phyloP scores from a whole-genome alignment of 1,140 invertebrate species.

The Teleopsis dalmanni region DNA sequence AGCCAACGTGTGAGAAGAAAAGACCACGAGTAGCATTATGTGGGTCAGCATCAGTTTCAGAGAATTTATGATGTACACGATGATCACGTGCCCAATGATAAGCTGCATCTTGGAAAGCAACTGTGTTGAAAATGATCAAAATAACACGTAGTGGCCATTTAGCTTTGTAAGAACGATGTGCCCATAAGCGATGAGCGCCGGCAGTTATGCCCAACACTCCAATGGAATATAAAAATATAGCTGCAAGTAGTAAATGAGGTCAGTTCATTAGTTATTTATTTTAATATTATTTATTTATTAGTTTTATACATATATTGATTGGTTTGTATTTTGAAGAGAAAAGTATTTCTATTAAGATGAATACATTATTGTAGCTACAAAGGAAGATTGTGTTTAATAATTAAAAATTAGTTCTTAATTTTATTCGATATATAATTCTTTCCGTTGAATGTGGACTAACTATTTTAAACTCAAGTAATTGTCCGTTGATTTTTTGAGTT shows the following conservation, averaged over 20 bases:
- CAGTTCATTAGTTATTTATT: too few species aligned
- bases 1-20: conserved; percentile 93
- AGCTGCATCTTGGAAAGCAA: conserved; percentile 84
- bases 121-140: conserved; percentile 67
- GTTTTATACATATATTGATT: too few species aligned
- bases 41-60: conserved; percentile 91
- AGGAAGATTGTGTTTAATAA: too few species aligned
- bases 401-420: too few species aligned
- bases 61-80: conserved; percentile 92
- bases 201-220: conserved; percentile 80
- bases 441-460: too few species aligned
- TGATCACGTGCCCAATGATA: conserved; percentile 91
- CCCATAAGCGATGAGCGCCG: conserved; percentile 88
- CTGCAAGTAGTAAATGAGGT: conserved; percentile 7
- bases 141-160: conserved; percentile 74
- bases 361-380: too few species aligned
- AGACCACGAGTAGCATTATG: conserved; percentile 87
- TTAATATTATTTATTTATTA: too few species aligned
- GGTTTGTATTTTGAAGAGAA: too few species aligned
- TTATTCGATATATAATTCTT: too few species aligned
- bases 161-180: conserved; percentile 89
- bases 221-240: conserved; percentile 49
- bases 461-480: too few species aligned
- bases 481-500: too few species aligned
- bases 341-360: not conserved